A percentile compares a stretch with the other conserved stretches of the same genome.
These are phyloP conservation scores for Drosophila sproati DNA, from an alignment of 1,140 invertebrate genomes.

Conservation along the genomic window DNA sequence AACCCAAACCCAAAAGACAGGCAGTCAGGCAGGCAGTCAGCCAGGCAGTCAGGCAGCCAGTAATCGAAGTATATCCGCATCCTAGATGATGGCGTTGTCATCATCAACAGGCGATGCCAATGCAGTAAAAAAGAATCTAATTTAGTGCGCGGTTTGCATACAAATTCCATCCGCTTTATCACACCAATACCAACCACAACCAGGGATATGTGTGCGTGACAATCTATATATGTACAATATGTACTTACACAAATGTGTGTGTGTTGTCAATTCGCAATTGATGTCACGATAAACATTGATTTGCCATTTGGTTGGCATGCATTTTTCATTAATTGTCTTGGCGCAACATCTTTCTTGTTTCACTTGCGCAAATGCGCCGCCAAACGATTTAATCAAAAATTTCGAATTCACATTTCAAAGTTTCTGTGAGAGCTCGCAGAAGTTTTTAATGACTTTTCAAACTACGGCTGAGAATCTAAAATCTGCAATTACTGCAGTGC, in stretches of 20 bases:
- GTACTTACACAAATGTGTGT: slow-evolving; percentile 3
- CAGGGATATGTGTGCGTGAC: slow-evolving; percentile 50
- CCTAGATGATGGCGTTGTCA: slow-evolving; percentile 39
- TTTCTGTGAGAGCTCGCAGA: slow-evolving; percentile 41
- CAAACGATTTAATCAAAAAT: slow-evolving; percentile 76
- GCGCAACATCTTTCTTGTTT: slow-evolving; percentile 31
- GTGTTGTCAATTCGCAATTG: slow-evolving; percentile 67
- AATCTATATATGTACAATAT: slow-evolving; percentile 37
- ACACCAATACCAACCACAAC: slow-evolving; percentile 16
- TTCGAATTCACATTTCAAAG: slow-evolving; percentile 66
- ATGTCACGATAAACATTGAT: slow-evolving; percentile 84
- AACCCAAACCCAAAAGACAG: not conserved
- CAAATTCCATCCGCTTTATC: slow-evolving; percentile 54
- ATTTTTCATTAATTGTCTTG: slow-evolving; percentile 82
- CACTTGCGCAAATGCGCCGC: slow-evolving; percentile 19
- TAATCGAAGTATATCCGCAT: slow-evolving; percentile 31
- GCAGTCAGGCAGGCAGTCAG: not conserved
- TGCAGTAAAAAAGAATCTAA: slow-evolving; percentile 83
- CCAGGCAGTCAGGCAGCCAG: slow-evolving; percentile 4
- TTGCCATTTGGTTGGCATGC: slow-evolving; percentile 68
- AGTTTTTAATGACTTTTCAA: slow-evolving; percentile 82
- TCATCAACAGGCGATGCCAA: slow-evolving; percentile 62
- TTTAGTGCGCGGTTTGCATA: slow-evolving; percentile 83
- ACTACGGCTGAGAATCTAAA: slow-evolving; percentile 53
- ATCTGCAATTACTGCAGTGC: slow-evolving; percentile 71